Evolutionary conservation across 2,797 vertebrate genomes (phyloP).

Genomic region (Chloroceryle amazona): DNA sequence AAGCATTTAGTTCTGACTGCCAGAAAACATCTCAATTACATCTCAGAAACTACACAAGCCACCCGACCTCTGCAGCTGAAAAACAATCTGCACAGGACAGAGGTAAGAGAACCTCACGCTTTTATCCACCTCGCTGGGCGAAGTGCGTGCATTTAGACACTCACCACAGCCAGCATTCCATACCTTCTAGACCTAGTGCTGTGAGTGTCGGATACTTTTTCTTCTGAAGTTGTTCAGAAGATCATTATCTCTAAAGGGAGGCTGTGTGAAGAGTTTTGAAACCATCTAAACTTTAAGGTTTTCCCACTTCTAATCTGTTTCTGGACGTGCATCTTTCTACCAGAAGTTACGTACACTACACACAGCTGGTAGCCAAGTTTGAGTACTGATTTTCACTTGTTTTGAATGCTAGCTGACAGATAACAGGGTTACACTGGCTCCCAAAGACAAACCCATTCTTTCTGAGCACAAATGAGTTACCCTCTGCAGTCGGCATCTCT

Average conservation of each 20-base stretch:
- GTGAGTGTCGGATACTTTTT: accelerated
- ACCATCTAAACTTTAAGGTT: not conserved
- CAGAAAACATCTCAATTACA: not conserved
- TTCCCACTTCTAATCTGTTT: not conserved
- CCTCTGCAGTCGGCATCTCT: not conserved
- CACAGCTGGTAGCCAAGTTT: not conserved
- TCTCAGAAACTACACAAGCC: not conserved
- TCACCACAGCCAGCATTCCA: not conserved
- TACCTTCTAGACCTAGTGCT: accelerated
- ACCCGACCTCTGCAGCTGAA: not conserved
- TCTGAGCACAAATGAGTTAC: not conserved
- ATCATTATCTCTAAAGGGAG: not conserved
- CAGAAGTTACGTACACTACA: not conserved
- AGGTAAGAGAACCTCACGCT: slow-evolving; percentile 59
- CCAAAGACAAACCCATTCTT: slow-evolving; percentile 14
- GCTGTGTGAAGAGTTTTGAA: not conserved
- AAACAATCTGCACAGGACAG: not conserved
- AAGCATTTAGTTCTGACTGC: not conserved
- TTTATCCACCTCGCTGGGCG: not conserved
- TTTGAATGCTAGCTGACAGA: not conserved
- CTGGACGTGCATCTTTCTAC: not conserved
- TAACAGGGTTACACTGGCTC: not conserved
- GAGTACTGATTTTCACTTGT: not conserved
- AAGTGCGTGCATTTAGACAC: not conserved
- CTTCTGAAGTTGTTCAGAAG: not conserved